Percentiles rank a stretch among this genome's conserved stretches.
Evolutionary conservation across 2,113 vertebrate species (phyloP).

Genomic region (Haemorhous mexicanus): DNA sequence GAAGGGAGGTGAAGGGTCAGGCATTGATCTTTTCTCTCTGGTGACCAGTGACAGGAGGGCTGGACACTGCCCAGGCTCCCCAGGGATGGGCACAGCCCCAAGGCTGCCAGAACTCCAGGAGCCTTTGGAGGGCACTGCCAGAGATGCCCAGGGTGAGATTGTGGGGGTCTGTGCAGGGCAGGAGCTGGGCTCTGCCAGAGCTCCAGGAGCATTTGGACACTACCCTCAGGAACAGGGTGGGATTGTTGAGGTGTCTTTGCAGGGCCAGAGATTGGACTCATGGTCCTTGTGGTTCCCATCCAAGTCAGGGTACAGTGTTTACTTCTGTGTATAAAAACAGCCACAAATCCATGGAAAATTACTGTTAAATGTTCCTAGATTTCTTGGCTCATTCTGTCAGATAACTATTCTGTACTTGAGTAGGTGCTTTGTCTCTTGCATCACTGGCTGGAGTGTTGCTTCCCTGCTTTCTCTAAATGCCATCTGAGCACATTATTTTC

Average conservation of each 20-base stretch:
- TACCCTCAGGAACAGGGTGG: fast-evolving
- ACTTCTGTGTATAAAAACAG: neutral
- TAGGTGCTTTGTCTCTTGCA: neutral
- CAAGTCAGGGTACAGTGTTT: neutral
- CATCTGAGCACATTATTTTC: neutral
- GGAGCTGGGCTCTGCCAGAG: neutral
- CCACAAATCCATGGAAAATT: neutral
- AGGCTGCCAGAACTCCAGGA: neutral
- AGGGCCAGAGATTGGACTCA: neutral
- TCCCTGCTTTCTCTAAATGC: neutral
- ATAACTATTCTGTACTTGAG: neutral
- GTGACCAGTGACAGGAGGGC: neutral
- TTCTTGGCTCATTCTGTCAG: neutral
- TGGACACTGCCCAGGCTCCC: neutral
- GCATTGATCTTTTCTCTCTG: neutral
- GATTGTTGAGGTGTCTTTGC: neutral
- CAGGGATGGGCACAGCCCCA: fast-evolving
- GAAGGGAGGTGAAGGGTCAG: neutral
- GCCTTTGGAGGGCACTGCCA: fast-evolving
- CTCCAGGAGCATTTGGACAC: neutral
- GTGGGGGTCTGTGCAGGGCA: neutral
- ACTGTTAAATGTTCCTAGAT: neutral
- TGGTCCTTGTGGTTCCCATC: neutral
- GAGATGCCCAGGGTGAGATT: neutral
- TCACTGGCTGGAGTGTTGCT: neutral